Percentiles rank a stretch among this genome's conserved stretches.
Conservation (phyloP, 1,140 invertebrate genomes). For the Formica selysi region DNA sequence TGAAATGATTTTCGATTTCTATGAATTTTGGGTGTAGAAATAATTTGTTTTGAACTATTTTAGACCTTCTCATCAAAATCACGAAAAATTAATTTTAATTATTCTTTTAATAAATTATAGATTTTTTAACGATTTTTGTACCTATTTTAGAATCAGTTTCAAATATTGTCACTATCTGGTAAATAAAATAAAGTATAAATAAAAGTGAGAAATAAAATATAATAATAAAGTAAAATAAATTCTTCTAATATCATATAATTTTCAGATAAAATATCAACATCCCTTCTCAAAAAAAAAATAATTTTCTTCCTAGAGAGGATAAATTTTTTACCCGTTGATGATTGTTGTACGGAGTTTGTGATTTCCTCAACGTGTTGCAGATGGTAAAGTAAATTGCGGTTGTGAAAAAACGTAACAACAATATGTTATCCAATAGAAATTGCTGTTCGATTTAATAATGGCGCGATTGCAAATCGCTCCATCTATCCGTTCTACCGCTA, state of each 20-base stretch:
- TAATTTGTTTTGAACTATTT: not conserved
- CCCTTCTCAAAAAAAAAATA: not conserved
- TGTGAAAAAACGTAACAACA: conserved; percentile 44
- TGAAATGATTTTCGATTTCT: not conserved
- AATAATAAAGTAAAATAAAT: not conserved
- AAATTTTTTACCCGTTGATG: conserved; percentile 24
- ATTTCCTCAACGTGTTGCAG: not conserved
- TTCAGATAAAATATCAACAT: not conserved
- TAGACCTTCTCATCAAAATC: not conserved
- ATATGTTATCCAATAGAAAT: conserved; percentile 43
- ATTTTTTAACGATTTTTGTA: not conserved
- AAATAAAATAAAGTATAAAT: too few species aligned
- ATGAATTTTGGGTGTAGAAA: not conserved
- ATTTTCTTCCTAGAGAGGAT: not conserved
- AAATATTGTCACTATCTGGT: not conserved
- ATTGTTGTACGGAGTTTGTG: not conserved
- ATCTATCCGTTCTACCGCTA: not conserved
- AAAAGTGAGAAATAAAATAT: too few species aligned
- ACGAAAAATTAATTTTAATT: not conserved
- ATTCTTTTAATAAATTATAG: not conserved
- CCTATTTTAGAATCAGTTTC: not conserved
- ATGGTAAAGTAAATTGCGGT: conserved; percentile 10
- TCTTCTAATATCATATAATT: not conserved
- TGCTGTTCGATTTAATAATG: conserved; percentile 26
- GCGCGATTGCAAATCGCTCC: not conserved